phyloP scores from a whole-genome alignment of 2,113 vertebrate genomes.

The Orycteropus afer region DNA sequence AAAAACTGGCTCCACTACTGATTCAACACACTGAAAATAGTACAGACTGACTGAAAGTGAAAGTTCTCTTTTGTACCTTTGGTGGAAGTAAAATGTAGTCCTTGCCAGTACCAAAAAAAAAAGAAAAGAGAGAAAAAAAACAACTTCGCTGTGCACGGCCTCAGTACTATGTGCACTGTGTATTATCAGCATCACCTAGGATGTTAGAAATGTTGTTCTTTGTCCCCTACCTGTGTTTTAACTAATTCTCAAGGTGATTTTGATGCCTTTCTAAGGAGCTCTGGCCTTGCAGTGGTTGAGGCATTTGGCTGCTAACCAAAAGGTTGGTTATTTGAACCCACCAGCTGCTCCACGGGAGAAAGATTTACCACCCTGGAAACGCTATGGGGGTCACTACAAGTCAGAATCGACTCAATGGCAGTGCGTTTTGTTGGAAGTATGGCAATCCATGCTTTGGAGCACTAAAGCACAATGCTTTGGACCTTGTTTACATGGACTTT shows the following conservation, averaged over 20 bases:
- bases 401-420: too few relatives aligned
- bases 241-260: not conserved
- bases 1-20: slow-evolving; percentile 42
- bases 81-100: slow-evolving; percentile 55
- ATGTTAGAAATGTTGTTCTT: too few relatives aligned
- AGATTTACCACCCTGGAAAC: too few relatives aligned
- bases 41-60: slow-evolving; percentile 57
- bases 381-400: too few relatives aligned
- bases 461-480: rapidly evolving
- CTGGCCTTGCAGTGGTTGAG: too few relatives aligned
- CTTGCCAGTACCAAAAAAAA: slow-evolving; percentile 41
- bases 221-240: rapidly evolving
- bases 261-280: rapidly evolving
- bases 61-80: slow-evolving; percentile 44
- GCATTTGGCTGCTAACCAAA: too few relatives aligned
- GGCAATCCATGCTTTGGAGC: not conserved
- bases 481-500: rapidly evolving
- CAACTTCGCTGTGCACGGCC: too few relatives aligned
- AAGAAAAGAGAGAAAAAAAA: too few relatives aligned
- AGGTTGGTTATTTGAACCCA: too few relatives aligned
- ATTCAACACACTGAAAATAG: slow-evolving; percentile 17
- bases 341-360: too few relatives aligned
- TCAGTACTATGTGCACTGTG: too few relatives aligned
- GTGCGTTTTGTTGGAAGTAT: too few relatives aligned
- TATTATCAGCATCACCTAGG: rapidly evolving